phyloP scores from a whole-genome alignment of 2,888 invertebrate genomes.

The Venusia cambrica region DNA sequence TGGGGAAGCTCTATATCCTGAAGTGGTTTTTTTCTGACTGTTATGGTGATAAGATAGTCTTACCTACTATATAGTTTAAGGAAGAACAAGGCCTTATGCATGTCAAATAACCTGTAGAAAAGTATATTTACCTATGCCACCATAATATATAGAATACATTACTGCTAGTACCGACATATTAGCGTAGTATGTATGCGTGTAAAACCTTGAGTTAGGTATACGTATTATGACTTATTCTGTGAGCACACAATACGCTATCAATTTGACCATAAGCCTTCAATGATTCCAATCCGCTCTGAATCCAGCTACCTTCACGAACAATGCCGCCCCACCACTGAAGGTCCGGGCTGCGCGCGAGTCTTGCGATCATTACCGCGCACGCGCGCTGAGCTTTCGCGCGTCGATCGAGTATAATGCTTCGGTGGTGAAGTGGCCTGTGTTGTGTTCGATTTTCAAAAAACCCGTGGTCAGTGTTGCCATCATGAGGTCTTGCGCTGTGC shows the following conservation, averaged over 20 bases:
- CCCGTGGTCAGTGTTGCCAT: conserved; percentile 52
- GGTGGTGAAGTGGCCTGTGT: conserved; percentile 72
- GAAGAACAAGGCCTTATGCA: too few species aligned
- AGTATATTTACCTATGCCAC: too few species aligned
- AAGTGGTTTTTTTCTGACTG: too few species aligned
- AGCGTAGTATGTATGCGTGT: conserved; percentile 56
- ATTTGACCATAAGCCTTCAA: conserved; percentile 19
- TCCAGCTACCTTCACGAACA: conserved; percentile 13
- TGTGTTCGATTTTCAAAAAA: conserved; percentile 56
- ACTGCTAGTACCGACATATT: conserved; percentile 77
- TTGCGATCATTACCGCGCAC: conserved; percentile 51
- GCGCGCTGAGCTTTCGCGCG: conserved; percentile 74
- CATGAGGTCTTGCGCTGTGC: conserved; percentile 67
- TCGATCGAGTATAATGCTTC: conserved; percentile 60
- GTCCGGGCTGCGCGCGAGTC: conserved; percentile 14
- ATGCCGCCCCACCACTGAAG: conserved; percentile 16
- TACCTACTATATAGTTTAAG: too few species aligned
- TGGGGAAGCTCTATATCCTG: too few species aligned
- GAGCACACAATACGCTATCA: conserved; percentile 23
- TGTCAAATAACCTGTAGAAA: too few species aligned
- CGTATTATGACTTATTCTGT: not conserved
- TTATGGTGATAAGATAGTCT: too few species aligned
- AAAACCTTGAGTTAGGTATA: conserved; percentile 38
- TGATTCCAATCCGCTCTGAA: conserved; percentile 15
- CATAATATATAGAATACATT: too few species aligned